A percentile compares a stretch with the other conserved stretches of the same genome.
Conservation (phyloP, 2,113 vertebrate species). For the Nettapus auritus region DNA sequence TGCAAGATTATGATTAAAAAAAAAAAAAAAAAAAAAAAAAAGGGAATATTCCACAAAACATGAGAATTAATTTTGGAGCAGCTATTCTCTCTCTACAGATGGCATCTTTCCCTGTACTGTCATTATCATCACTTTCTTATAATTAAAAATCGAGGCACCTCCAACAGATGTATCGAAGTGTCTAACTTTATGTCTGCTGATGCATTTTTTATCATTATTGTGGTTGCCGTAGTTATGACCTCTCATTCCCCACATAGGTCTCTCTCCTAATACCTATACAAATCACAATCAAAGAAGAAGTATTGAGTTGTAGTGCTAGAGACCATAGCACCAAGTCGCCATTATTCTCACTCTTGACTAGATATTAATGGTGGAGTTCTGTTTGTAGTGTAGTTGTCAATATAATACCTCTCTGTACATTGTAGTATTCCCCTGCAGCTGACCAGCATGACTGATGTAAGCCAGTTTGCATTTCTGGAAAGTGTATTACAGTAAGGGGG, state of each 20-base stretch:
- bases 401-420: not conserved
- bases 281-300: not conserved
- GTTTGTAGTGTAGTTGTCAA: not conserved
- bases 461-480: not conserved
- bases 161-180: not conserved
- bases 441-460: not conserved
- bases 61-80: not conserved
- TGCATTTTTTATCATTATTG: not conserved
- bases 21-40: too few species aligned
- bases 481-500: not conserved
- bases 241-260: not conserved
- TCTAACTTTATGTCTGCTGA: not conserved
- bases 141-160: not conserved
- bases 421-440: not conserved
- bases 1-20: too few species aligned
- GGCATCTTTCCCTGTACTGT: not conserved
- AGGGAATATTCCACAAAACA: not conserved
- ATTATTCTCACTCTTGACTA: not conserved
- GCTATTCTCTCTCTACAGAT: not conserved
- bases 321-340: not conserved
- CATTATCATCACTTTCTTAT: not conserved
- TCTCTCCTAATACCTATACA: not conserved
- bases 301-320: not conserved
- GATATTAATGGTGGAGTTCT: not conserved
- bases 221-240: not conserved